These are phyloP conservation scores for Cinclus mexicanus DNA, from an alignment of 2,113 vertebrate genomes.

Conservation along the genomic window DNA sequence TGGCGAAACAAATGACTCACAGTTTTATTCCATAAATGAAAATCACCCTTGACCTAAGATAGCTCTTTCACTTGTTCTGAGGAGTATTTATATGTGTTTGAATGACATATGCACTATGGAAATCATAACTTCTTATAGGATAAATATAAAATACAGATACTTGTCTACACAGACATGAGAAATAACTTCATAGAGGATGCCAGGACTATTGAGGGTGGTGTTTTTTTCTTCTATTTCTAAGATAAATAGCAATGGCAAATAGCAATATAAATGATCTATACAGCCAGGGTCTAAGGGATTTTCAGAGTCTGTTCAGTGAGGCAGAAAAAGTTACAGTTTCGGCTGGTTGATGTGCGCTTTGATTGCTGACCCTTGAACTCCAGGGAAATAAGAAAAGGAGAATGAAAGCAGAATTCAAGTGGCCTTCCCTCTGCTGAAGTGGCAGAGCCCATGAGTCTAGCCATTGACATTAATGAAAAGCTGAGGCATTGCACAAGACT, in stretches of 20 bases:
- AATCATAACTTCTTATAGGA: neutral
- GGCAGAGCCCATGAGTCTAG: conserved; percentile 24
- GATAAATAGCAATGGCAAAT: neutral
- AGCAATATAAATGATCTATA: neutral
- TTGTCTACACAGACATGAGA: neutral
- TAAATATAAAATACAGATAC: neutral
- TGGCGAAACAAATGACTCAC: neutral
- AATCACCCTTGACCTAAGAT: neutral
- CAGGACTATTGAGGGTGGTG: neutral
- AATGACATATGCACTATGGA: neutral
- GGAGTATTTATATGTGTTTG: neutral
- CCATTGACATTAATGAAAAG: conserved; percentile 69
- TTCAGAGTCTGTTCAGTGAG: neutral
- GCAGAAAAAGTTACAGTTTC: conserved; percentile 34
- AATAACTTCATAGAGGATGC: neutral
- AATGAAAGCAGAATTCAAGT: conserved; percentile 30
- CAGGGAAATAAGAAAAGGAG: conserved; percentile 47
- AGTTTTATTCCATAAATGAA: neutral
- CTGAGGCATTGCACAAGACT: conserved; percentile 35
- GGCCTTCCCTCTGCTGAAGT: neutral
- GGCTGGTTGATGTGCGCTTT: conserved; percentile 8
- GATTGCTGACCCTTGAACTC: conserved; percentile 43
- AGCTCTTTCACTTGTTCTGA: neutral
- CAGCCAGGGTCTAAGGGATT: neutral
- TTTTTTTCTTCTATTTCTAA: neutral